Percentiles rank a stretch among this genome's conserved stretches.
These are phyloP conservation scores for Lottia gigantea DNA, from an alignment of 2,888 invertebrate species.

Conservation along the genomic window DNA sequence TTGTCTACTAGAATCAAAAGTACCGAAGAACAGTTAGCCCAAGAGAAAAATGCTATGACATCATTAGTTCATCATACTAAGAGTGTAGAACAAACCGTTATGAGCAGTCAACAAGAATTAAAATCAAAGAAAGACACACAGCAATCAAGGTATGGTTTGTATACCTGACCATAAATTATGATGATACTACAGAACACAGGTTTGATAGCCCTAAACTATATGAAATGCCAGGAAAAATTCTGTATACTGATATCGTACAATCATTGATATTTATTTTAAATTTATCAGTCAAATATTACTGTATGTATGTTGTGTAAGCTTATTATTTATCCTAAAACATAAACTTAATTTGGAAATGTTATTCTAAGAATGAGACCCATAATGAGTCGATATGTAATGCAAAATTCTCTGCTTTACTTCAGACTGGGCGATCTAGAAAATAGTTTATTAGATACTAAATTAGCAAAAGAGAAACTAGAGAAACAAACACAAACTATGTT, in stretches of 20 bases:
- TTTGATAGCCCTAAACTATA: no score
- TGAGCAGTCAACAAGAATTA: slow-evolving; percentile 62
- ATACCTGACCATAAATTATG: no score
- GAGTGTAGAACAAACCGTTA: slow-evolving; percentile 62
- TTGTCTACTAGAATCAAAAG: slow-evolving; percentile 57
- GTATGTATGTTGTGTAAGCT: no score
- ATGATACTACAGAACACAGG: no score
- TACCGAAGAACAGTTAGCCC: slow-evolving; percentile 61
- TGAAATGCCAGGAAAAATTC: no score
- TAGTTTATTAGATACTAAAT: slow-evolving; percentile 54
- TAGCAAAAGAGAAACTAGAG: slow-evolving; percentile 61
- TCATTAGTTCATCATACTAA: slow-evolving; percentile 61
- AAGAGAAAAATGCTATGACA: slow-evolving; percentile 59
- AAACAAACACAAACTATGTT: slow-evolving; percentile 52
- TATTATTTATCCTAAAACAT: no score
- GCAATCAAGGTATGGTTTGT: slow-evolving; percentile 42
- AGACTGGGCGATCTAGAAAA: slow-evolving; percentile 54
- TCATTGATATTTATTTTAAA: no score
- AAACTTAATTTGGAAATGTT: no score
- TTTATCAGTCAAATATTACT: no score
- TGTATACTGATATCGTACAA: no score
- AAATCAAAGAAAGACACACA: slow-evolving; percentile 56
- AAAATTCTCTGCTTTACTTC: slow-evolving; percentile 15
- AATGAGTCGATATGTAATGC: no score
- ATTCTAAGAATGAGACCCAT: no score